Evolutionary conservation across 2,113 vertebrate species (phyloP).

Genomic region (Perca schrenkii): DNA sequence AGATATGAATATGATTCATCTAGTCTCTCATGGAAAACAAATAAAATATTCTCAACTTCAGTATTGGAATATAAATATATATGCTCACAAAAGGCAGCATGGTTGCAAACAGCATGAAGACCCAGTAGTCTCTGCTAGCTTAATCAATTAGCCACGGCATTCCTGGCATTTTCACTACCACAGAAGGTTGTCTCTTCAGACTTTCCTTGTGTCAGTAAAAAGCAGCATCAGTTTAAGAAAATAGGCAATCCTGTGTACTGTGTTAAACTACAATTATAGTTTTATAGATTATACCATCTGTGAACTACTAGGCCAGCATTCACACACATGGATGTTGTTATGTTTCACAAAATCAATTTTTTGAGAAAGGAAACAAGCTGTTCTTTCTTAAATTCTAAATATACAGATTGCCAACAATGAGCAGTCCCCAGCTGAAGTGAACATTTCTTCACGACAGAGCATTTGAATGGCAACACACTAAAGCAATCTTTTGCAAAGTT

Average conservation of each 20-base stretch:
- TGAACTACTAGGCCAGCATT: background rate
- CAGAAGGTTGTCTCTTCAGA: conserved; percentile 4
- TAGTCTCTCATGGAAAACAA: background rate
- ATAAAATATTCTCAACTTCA: background rate
- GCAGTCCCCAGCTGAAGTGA: background rate
- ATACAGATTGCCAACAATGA: background rate
- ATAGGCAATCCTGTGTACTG: background rate
- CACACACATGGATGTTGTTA: background rate
- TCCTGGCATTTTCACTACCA: conserved; percentile 47
- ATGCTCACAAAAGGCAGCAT: background rate
- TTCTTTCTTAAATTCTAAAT: background rate
- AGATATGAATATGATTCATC: background rate
- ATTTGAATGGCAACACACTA: background rate
- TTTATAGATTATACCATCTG: background rate
- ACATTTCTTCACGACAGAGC: background rate
- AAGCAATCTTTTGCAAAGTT: conserved; percentile 7
- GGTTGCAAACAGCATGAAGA: conserved; percentile 22
- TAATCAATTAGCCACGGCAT: conserved; percentile 61
- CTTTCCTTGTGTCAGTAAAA: conserved; percentile 2
- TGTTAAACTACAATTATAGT: background rate
- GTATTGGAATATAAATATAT: background rate
- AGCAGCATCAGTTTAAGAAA: conserved; percentile 11
- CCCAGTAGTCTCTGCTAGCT: conserved; percentile 31
- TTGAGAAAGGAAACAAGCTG: background rate
- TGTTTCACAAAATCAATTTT: background rate